A percentile compares a stretch with the other conserved stretches of the same genome.
Evolutionary conservation across 2,797 vertebrate species (phyloP).

Genomic region (Enteromius argenteus): DNA sequence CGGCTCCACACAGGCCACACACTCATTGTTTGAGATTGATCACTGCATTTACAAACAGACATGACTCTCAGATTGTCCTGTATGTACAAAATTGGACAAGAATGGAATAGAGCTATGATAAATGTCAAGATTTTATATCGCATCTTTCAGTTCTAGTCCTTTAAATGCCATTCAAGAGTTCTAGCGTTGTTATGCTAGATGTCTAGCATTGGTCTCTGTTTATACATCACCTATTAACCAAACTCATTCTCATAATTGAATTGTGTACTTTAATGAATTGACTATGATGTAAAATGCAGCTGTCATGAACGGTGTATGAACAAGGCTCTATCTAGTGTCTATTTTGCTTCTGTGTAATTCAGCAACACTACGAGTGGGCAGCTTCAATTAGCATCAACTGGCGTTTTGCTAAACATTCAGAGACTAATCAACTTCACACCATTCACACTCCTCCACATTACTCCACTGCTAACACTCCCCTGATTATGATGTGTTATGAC

Average conservation of each 20-base stretch:
- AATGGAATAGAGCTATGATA: neutral
- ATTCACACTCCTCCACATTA: constrained; percentile 45
- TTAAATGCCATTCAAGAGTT: neutral
- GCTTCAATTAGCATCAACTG: constrained; percentile 57
- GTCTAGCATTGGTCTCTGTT: neutral
- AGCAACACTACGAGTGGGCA: constrained; percentile 46
- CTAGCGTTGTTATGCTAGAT: neutral
- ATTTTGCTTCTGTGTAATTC: constrained; percentile 28
- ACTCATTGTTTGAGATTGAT: constrained; percentile 8
- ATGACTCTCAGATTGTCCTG: neutral
- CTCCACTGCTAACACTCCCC: constrained; percentile 24
- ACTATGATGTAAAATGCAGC: neutral
- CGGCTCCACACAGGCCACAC: neutral
- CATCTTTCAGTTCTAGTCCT: neutral
- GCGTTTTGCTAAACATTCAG: constrained; percentile 44
- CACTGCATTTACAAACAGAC: constrained; percentile 8
- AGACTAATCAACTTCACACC: constrained; percentile 52
- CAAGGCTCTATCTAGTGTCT: neutral
- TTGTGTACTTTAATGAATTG: neutral
- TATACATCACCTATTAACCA: neutral
- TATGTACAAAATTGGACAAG: neutral
- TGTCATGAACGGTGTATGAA: neutral
- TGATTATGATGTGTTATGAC: constrained; percentile 25
- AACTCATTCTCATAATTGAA: neutral
- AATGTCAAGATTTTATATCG: neutral